phyloP scores from a whole-genome alignment of 2,113 vertebrate species.

The Hippocampus zosterae region DNA sequence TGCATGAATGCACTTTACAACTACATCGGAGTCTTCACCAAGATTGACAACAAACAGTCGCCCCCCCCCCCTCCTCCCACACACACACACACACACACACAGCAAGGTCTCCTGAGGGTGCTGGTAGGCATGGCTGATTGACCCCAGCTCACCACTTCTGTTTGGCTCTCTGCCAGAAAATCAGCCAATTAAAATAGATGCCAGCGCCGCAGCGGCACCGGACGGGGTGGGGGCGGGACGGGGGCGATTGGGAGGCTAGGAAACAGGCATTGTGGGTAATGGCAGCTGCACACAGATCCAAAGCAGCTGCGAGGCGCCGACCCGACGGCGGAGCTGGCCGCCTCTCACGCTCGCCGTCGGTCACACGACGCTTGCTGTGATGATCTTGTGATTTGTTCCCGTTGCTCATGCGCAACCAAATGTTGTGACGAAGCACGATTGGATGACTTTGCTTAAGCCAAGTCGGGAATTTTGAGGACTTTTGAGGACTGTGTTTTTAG shows the following conservation, averaged over 20 bases:
- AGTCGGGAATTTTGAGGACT: no score
- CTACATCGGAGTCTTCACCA: conserved; percentile 9
- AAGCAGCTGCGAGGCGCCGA: conserved; percentile 49
- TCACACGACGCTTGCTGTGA: background rate
- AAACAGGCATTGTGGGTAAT: conserved; percentile 27
- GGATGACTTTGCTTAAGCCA: no score
- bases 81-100: conserved; percentile 17
- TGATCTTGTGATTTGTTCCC: background rate
- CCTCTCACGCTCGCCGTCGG: background rate
- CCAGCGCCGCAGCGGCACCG: conserved; percentile 39
- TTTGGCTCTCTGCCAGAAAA: conserved; percentile 60
- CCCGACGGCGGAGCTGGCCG: conserved; percentile 26
- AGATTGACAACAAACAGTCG: conserved; percentile 21
- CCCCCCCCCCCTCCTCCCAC: no score
- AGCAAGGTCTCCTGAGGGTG: conserved; percentile 43
- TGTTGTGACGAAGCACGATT: background rate
- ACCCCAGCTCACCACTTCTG: conserved; percentile 59
- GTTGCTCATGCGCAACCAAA: background rate
- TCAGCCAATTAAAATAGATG: conserved; percentile 65
- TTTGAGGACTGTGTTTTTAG: no score
- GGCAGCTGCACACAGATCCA: conserved; percentile 34
- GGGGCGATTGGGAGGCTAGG: background rate
- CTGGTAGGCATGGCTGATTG: conserved; percentile 59
- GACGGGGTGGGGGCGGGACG: background rate
- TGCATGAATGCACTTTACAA: conserved; percentile 40